A percentile compares a stretch with the other conserved stretches of the same genome.
Evolutionary conservation across 2,113 vertebrate species (phyloP).

Genomic region (Orthonyx spaldingii): DNA sequence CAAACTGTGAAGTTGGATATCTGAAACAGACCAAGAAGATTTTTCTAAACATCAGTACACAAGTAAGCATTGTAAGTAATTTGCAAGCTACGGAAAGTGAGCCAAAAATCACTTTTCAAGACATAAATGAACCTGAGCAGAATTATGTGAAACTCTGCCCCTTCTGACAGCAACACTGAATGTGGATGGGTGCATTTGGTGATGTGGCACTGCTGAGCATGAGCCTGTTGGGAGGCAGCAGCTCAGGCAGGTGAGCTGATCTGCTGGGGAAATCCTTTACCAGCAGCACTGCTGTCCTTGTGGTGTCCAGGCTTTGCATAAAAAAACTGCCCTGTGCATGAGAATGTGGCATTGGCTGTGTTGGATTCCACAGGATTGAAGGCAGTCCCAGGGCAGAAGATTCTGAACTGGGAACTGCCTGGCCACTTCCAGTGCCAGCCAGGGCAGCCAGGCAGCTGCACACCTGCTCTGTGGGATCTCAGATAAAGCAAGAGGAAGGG

Average conservation of each 20-base stretch:
- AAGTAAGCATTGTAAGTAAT: neutral
- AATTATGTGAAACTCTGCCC: neutral
- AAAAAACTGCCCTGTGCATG: neutral
- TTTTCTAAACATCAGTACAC: neutral
- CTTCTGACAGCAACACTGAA: neutral
- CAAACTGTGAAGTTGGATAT: neutral
- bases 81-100: neutral
- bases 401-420: neutral
- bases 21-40: neutral
- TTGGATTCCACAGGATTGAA: neutral
- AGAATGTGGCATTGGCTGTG: neutral
- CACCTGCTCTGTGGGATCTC: fast-evolving
- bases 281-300: neutral
- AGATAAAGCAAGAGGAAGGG: neutral
- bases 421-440: neutral
- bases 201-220: fast-evolving
- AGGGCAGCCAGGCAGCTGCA: neutral
- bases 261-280: neutral
- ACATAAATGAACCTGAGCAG: neutral
- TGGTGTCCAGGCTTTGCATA: neutral
- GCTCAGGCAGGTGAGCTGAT: neutral
- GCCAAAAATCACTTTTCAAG: neutral
- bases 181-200: neutral
- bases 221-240: neutral
- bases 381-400: neutral